Evolutionary conservation across 2,797 vertebrate genomes (phyloP).

Genomic region (Semotilus atromaculatus): DNA sequence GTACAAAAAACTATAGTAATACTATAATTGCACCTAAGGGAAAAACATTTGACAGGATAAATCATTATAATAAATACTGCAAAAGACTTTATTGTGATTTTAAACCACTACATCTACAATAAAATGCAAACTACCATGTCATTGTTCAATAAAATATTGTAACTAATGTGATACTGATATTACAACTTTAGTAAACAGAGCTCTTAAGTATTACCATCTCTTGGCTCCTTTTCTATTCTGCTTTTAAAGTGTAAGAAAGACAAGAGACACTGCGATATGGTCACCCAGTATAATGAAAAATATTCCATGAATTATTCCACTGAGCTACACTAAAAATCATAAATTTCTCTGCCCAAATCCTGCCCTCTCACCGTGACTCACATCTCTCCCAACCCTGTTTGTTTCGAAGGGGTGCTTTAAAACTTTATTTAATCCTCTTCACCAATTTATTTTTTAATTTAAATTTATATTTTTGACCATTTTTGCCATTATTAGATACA

Average conservation of each 20-base stretch:
- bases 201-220: background rate
- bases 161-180: background rate
- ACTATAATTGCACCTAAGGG: no score
- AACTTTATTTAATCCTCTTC: background rate
- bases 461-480: background rate
- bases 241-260: background rate
- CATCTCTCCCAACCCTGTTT: background rate
- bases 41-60: no score
- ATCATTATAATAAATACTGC: background rate
- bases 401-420: background rate
- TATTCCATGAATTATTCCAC: conserved; percentile 22
- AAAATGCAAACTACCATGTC: background rate
- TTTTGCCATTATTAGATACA: background rate
- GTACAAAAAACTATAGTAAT: no score
- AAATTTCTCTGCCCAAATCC: background rate
- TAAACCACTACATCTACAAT: background rate
- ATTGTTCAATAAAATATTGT: background rate
- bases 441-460: background rate
- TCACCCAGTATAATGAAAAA: background rate
- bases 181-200: background rate
- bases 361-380: background rate
- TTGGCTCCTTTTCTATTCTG: background rate
- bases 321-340: background rate
- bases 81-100: background rate
- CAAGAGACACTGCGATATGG: background rate